phyloP scores from a whole-genome alignment of 2,888 invertebrate genomes.

The Cantharis lateralis region DNA sequence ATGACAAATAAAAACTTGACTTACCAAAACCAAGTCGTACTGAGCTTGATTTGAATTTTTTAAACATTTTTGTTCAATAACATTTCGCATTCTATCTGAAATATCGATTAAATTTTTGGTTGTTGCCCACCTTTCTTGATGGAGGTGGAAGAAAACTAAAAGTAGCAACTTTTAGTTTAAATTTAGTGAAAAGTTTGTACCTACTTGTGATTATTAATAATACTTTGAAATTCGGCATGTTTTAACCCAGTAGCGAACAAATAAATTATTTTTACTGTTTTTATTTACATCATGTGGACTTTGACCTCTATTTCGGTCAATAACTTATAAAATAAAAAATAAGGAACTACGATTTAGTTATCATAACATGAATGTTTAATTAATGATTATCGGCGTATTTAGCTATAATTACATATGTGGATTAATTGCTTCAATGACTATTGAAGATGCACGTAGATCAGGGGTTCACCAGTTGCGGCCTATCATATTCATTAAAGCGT shows the following conservation, averaged over 20 bases:
- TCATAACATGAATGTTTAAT: background rate
- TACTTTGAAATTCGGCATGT: background rate
- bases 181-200: background rate
- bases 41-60: background rate
- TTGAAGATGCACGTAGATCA: no score
- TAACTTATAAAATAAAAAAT: background rate
- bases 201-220: background rate
- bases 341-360: background rate
- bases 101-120: background rate
- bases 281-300: background rate
- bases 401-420: background rate
- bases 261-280: background rate
- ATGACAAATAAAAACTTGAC: background rate
- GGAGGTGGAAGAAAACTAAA: background rate
- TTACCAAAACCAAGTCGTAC: background rate
- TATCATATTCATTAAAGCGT: no score
- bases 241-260: background rate
- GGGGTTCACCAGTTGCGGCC: no score
- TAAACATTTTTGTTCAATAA: background rate
- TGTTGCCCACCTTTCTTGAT: background rate
- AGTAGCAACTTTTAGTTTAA: background rate
- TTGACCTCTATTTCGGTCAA: background rate
- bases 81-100: background rate
- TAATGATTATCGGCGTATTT: background rate
- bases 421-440: background rate